Evolutionary conservation across 2,113 vertebrate genomes (phyloP).

Genomic region (Diadophis punctatus): DNA sequence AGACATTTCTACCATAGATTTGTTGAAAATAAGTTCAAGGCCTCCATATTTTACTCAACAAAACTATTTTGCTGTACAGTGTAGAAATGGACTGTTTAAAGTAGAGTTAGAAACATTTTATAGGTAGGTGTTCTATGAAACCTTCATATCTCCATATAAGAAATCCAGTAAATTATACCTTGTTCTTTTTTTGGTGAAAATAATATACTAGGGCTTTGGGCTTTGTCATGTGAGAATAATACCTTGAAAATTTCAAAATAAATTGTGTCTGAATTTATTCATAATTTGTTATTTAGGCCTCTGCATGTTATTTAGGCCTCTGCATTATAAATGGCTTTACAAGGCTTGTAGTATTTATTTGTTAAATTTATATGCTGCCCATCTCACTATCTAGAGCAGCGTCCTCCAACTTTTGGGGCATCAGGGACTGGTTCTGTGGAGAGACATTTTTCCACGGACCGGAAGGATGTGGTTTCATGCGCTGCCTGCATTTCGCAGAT

Average conservation of each 20-base stretch:
- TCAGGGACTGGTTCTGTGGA: no score
- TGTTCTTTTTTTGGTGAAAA: slow-evolving; percentile 12
- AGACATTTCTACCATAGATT: not conserved
- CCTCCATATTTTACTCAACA: not conserved
- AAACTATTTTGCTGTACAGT: not conserved
- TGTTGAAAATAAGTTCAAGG: not conserved
- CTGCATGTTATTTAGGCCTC: no score
- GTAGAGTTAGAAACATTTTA: not conserved
- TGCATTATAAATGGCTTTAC: not conserved
- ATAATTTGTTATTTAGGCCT: not conserved
- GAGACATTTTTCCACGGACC: no score
- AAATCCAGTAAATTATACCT: not conserved
- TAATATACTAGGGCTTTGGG: not conserved
- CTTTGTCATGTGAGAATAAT: not conserved
- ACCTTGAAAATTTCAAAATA: slow-evolving; percentile 1
- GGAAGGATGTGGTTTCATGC: no score
- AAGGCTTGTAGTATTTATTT: not conserved
- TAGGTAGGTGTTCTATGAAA: not conserved
- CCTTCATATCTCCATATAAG: slow-evolving; percentile 22
- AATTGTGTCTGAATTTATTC: not conserved
- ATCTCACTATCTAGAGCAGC: not conserved
- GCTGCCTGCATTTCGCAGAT: no score
- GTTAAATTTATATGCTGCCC: not conserved
- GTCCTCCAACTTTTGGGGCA: no score
- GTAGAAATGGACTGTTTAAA: not conserved